These are phyloP conservation scores for Teleopsis dalmanni DNA, from an alignment of 1,140 invertebrate species.

Conservation along the genomic window DNA sequence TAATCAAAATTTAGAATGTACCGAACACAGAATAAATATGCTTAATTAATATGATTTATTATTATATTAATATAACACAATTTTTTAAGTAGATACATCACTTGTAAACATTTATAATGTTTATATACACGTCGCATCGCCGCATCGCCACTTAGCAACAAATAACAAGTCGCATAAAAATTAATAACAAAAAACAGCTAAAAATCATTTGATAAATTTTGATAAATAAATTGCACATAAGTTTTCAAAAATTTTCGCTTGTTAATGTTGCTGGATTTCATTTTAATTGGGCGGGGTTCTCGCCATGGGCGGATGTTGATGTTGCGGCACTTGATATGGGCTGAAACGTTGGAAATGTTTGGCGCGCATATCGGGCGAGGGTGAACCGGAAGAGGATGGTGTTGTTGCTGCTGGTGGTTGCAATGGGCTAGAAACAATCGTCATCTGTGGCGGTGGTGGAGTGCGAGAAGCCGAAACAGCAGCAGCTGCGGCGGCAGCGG, in stretches of 20 bases:
- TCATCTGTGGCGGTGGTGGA: constrained; percentile 17
- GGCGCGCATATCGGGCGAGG: constrained; percentile 36
- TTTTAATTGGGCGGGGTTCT: constrained; percentile 6
- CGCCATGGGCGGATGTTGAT: constrained; percentile 1
- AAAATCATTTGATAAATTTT: background rate
- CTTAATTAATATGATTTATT: too few species aligned
- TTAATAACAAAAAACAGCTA: background rate
- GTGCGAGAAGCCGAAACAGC: constrained; percentile 13
- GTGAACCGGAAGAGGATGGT: constrained; percentile 15
- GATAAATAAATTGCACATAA: constrained; percentile 8
- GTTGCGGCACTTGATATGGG: constrained; percentile 37
- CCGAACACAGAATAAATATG: too few species aligned
- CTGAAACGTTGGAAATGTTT: constrained; percentile 42
- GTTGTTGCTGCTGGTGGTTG: constrained; percentile 14
- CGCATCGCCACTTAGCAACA: too few species aligned
- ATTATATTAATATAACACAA: too few species aligned
- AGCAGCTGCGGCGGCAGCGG: constrained; percentile 27
- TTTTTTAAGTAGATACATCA: too few species aligned
- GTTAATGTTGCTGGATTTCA: background rate
- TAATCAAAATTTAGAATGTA: too few species aligned
- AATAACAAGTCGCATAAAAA: too few species aligned
- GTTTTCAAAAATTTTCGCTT: background rate
- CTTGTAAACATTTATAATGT: too few species aligned
- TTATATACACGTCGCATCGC: too few species aligned
- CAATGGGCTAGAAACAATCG: background rate